Evolutionary conservation across 2,888 invertebrate genomes (phyloP), one percentile per base, ranked within the genome.

Genomic region (Adineta ricciae): DNA sequence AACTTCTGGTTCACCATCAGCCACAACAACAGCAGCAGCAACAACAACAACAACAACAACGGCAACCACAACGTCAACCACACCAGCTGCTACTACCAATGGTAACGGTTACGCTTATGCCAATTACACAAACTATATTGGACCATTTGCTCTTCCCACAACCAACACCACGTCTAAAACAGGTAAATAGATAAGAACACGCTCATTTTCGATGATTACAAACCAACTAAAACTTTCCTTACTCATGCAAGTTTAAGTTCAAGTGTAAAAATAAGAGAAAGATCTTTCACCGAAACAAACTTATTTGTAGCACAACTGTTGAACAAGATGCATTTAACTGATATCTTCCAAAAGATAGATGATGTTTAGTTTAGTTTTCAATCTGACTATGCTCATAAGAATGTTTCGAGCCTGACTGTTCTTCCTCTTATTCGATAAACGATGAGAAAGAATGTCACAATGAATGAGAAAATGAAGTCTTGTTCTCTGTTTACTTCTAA

Each of bases 141-240:
- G 83, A 8, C 83, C 83, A 83, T 83, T 83, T 83, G 83, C 78
- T n/a, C 32, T 78, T 36, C 78, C 78, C 0, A n/a, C 78, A 41
- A 2, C n/a, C 24, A 78, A 38, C 14, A 41, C 24, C 24, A 41
- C 46, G 5, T 46, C 36, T 7, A 78, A 78, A 78, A 41, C 78
- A 78, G 14, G 78, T 64, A 64, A 64, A n/a, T 56, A 56, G 14
- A 27, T 56, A 27, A 56, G 1, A n/a, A n/a, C n/a, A 56, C 32
- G 27, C 32, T 64, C 64, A 64, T 64, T 64, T 64, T 64, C 64
- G 32, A 64, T 64, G 64, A 64, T 64, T 64, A 64, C 27, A 64
- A 36, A 16, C 16, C 16, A 3, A 64, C 32, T 32, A 32, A 64
- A 64, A 27, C 19, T 64, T 56, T 64, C 64, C 64, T 64, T 64